Evolutionary conservation across 2,888 invertebrate genomes (phyloP).

Genomic region (Amblyjoppa fuscipennis): DNA sequence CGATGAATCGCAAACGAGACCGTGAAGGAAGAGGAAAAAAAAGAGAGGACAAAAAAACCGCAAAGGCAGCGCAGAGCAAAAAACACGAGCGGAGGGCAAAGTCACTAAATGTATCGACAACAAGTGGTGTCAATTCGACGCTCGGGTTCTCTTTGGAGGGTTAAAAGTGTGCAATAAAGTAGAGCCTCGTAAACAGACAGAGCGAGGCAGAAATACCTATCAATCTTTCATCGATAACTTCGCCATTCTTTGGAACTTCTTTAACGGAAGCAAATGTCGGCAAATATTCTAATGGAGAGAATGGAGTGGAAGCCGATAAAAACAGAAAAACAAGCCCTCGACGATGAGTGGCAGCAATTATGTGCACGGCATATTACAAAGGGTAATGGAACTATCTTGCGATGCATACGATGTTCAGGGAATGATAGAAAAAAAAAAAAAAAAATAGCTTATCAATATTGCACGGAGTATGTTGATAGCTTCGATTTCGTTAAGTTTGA

Average conservation of each 20-base stretch:
- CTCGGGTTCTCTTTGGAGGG: constrained; percentile 8
- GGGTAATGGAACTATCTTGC: neutral
- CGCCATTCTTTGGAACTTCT: neutral
- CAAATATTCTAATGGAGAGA: neutral
- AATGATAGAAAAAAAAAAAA: neutral
- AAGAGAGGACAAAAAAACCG: constrained; percentile 17
- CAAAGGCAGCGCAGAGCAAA: constrained; percentile 23
- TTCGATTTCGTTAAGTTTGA: neutral
- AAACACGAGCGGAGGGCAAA: constrained; percentile 43
- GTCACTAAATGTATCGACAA: constrained; percentile 49
- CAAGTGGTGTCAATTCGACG: constrained; percentile 37
- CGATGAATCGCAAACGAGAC: constrained; percentile 48
- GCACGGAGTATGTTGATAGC: neutral
- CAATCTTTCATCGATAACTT: neutral
- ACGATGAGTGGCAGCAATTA: neutral
- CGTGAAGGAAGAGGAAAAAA: constrained; percentile 21
- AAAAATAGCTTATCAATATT: neutral
- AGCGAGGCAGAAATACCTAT: neutral
- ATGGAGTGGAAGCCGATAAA: neutral
- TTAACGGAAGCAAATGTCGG: neutral
- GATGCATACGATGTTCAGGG: neutral
- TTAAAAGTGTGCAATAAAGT: constrained; percentile 17
- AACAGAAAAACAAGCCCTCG: neutral
- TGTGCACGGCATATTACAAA: neutral
- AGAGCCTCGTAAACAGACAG: neutral